Conservation (phyloP, 2,888 invertebrate genomes). For the Thera obeliscata region DNA sequence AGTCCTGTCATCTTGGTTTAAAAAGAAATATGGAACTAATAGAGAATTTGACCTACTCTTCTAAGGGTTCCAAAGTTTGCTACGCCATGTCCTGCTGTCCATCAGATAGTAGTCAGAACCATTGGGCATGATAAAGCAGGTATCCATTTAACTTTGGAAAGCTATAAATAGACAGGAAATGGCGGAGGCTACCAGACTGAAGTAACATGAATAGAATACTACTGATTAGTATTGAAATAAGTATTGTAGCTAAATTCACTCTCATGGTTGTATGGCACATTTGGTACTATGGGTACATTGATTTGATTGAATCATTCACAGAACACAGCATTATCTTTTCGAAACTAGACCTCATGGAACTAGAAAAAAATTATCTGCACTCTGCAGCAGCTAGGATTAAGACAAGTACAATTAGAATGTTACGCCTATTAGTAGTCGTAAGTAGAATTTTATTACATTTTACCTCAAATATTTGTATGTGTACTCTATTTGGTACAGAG, state of each 20-base stretch:
- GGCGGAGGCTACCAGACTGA: neutral
- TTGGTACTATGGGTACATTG: constrained; percentile 22
- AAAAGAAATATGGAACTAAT: too few relatives aligned
- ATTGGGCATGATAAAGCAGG: too few relatives aligned
- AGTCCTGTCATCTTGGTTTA: neutral
- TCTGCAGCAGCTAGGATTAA: constrained; percentile 38
- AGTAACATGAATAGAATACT: neutral
- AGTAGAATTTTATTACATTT: constrained; percentile 40
- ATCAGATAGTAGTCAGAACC: too few relatives aligned
- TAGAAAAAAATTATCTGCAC: constrained; percentile 20
- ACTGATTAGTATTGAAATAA: neutral
- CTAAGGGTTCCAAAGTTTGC: too few relatives aligned
- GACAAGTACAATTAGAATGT: constrained; percentile 44
- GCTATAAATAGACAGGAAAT: neutral
- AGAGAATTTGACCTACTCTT: too few relatives aligned
- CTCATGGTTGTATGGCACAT: constrained; percentile 5
- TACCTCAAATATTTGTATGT: constrained; percentile 37
- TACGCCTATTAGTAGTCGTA: constrained; percentile 42
- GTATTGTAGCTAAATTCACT: constrained; percentile 14
- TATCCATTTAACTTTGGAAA: neutral
- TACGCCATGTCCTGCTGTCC: too few relatives aligned
- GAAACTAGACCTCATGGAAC: constrained; percentile 17
- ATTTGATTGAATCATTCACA: constrained; percentile 26
- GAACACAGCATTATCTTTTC: constrained; percentile 22
- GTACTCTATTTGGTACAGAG: constrained; percentile 42